Evolutionary conservation across 2,797 vertebrate species (phyloP).

Genomic region (Emys orbicularis): DNA sequence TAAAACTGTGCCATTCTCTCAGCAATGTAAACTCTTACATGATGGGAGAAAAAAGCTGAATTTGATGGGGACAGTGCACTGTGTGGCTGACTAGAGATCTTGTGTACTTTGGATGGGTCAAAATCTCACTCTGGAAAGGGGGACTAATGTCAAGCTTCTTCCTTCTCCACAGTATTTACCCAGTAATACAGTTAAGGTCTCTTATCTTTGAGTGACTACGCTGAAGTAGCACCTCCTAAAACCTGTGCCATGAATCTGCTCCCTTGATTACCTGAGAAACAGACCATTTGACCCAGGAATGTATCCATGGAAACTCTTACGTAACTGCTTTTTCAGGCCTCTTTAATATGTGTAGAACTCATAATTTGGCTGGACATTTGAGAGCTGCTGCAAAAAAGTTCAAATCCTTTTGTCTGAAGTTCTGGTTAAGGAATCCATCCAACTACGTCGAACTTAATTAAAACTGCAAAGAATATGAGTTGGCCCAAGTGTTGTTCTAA

Average conservation of each 20-base stretch:
- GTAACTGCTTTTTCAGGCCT: not conserved
- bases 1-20: not conserved
- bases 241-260: not conserved
- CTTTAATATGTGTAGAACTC: not conserved
- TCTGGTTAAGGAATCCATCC: accelerated
- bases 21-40: not conserved
- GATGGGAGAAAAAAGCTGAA: not conserved
- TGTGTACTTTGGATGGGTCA: not conserved
- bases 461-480: accelerated
- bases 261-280: not conserved
- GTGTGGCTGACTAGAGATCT: not conserved
- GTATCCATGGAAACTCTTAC: not conserved
- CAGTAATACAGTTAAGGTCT: accelerated
- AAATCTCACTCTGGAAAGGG: not conserved
- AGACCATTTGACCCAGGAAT: not conserved
- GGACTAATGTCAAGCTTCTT: not conserved
- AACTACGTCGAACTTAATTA: not conserved
- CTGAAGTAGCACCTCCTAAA: not conserved
- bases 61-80: not conserved
- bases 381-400: not conserved
- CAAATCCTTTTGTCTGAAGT: not conserved
- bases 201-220: not conserved
- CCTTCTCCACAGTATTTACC: not conserved
- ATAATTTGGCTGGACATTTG: not conserved
- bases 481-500: not conserved